phyloP scores from a whole-genome alignment of 2,888 invertebrate genomes.

The Euproctis similis region DNA sequence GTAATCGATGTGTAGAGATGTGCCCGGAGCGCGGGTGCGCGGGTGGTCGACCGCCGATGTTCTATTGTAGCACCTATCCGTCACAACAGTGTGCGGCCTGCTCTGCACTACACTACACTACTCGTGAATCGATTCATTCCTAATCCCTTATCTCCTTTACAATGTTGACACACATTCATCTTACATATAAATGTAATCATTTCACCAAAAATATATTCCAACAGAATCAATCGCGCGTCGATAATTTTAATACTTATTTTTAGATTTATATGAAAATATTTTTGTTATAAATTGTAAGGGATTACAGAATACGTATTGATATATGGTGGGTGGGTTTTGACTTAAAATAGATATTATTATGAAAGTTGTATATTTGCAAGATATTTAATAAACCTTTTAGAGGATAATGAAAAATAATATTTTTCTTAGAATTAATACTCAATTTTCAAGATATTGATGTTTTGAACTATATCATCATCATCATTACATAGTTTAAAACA shows the following conservation, averaged over 20 bases:
- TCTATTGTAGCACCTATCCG: conserved; percentile 41
- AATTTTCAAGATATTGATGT: too few species aligned
- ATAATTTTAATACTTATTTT: not conserved
- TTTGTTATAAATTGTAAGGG: not conserved
- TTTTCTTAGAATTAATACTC: too few species aligned
- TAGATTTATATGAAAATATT: not conserved
- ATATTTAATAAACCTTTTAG: too few species aligned
- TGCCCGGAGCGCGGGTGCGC: conserved; percentile 60
- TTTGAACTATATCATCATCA: too few species aligned
- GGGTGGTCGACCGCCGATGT: too few species aligned
- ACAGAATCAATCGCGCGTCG: not conserved
- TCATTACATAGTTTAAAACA: too few species aligned
- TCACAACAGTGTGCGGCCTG: conserved; percentile 41
- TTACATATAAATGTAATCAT: conserved; percentile 8
- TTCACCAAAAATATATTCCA: not conserved
- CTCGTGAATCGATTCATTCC: conserved; percentile 13
- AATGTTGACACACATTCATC: conserved; percentile 12
- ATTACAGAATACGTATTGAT: not conserved
- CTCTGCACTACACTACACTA: conserved; percentile 25
- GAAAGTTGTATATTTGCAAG: too few species aligned
- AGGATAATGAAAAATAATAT: too few species aligned
- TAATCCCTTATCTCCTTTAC: conserved; percentile 10
- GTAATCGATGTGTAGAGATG: conserved; percentile 38
- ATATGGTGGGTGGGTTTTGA: too few species aligned
- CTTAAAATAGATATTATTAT: too few species aligned